A percentile compares a stretch with the other conserved stretches of the same genome.
Conservation (phyloP, 2,888 invertebrate genomes). For the Sericinus montela region DNA sequence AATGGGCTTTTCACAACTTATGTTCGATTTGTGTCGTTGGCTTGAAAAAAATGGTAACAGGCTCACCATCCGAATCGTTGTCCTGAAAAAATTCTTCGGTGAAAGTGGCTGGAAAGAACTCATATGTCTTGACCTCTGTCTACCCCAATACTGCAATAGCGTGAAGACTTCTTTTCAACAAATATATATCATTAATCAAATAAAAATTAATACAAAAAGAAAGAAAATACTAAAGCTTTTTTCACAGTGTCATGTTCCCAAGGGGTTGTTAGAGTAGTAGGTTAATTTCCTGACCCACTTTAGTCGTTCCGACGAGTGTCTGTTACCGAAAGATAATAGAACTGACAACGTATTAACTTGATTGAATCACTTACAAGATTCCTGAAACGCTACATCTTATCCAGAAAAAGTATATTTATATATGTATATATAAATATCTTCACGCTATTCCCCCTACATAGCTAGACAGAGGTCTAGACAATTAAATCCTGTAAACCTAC, state of each 20-base stretch:
- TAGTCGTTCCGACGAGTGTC: slow-evolving; percentile 20
- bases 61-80: too few relatives aligned
- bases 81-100: too few relatives aligned
- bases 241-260: slow-evolving; percentile 5
- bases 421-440: neutral
- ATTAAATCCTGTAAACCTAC: too few relatives aligned
- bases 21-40: too few relatives aligned
- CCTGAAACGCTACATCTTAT: neutral
- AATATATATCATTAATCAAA: neutral
- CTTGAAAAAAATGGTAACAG: too few relatives aligned
- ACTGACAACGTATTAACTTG: slow-evolving; percentile 5
- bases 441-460: too few relatives aligned
- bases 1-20: too few relatives aligned
- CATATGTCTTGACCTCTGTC: too few relatives aligned
- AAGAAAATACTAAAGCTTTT: neutral
- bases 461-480: too few relatives aligned
- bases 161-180: too few relatives aligned
- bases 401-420: neutral
- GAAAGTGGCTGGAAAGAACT: too few relatives aligned
- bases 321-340: slow-evolving; percentile 23
- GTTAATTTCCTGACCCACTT: slow-evolving; percentile 24
- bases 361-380: slow-evolving; percentile 8
- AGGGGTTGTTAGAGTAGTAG: slow-evolving; percentile 5
- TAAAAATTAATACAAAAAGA: slow-evolving; percentile 1
- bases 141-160: too few relatives aligned